Conservation (phyloP, 2,888 invertebrate genomes). For the Lasioglossum vierecki region DNA sequence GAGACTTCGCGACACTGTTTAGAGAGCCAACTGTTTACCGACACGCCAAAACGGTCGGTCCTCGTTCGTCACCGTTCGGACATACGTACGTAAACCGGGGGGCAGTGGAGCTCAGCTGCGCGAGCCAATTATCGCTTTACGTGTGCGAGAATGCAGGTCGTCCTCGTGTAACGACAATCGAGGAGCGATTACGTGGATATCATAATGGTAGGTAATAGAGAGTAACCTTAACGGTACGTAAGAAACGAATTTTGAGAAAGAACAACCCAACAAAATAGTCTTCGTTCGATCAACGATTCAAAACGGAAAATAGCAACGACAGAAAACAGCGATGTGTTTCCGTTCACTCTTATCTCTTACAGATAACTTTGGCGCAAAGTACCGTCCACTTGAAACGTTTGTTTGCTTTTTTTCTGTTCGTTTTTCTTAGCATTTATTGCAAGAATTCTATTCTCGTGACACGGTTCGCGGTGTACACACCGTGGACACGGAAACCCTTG, state of each 20-base stretch:
- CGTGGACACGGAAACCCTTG: background rate
- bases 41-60: background rate
- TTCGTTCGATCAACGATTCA: background rate
- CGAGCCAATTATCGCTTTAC: background rate
- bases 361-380: background rate
- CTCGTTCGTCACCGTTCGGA: background rate
- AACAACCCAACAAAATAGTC: background rate
- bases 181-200: conserved; percentile 48
- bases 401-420: background rate
- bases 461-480: background rate
- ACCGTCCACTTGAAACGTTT: background rate
- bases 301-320: background rate
- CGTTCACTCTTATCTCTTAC: background rate
- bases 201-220: conserved; percentile 52
- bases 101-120: background rate
- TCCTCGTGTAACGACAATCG: conserved; percentile 28
- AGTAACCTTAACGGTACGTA: background rate
- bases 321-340: background rate
- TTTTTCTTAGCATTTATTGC: background rate
- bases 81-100: background rate
- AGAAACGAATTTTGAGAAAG: background rate
- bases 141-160: conserved; percentile 36
- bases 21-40: background rate
- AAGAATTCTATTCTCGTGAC: background rate
- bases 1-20: conserved; percentile 21